Percentiles rank a stretch among this genome's conserved stretches.
Conservation (phyloP, 2,888 invertebrate genomes). For the Perithous albicinctus region DNA sequence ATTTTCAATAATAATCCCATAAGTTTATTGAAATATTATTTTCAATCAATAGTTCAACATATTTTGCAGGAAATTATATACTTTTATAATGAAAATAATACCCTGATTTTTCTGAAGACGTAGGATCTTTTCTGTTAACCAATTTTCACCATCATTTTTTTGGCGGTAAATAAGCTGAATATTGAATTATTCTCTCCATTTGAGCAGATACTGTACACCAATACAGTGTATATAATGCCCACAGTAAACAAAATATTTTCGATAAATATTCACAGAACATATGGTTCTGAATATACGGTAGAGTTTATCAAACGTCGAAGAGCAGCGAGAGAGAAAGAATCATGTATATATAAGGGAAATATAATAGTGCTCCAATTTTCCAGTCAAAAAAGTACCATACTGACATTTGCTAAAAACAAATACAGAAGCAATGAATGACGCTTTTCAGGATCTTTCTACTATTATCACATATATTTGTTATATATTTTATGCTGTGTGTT, state of each 20-base stretch:
- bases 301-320: not conserved
- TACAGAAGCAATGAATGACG: not conserved
- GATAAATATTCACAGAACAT: not conserved
- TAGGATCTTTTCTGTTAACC: too few relatives aligned
- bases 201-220: not conserved
- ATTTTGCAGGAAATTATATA: too few relatives aligned
- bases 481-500: not conserved
- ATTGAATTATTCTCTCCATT: not conserved
- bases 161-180: not conserved
- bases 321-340: not conserved
- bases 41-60: too few relatives aligned
- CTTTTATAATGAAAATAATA: too few relatives aligned
- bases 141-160: too few relatives aligned
- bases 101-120: too few relatives aligned
- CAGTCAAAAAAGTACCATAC: not conserved
- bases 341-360: not conserved
- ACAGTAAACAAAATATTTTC: not conserved
- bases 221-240: not conserved
- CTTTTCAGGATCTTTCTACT: not conserved
- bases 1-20: too few relatives aligned
- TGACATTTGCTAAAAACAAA: not conserved
- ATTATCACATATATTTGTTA: not conserved
- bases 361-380: slow-evolving; percentile 3
- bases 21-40: too few relatives aligned
- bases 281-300: too few relatives aligned